Evolutionary conservation across 2,113 vertebrate genomes (phyloP), one percentile per base, ranked within the genome.

Genomic region (Callipepla californica): DNA sequence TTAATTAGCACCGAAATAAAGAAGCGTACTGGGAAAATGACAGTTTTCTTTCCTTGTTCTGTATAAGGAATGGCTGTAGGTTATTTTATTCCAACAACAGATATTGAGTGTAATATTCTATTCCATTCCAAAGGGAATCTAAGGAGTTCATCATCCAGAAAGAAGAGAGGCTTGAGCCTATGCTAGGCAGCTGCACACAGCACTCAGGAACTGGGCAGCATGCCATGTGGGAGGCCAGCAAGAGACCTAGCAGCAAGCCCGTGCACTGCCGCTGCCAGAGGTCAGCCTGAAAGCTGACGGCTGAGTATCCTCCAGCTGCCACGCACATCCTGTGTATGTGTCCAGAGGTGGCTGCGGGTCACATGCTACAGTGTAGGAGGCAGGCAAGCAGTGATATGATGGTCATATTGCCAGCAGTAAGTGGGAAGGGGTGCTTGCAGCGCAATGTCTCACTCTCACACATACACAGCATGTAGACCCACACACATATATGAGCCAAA

Each of bases 341-440:
- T 58, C 13, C 81, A 85, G 87, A 91, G 92, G 58, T 76, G 80
- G 65, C 87, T 86, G 74, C 11, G 87, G 65, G 90, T 95, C 92
- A 80, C 4, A 7, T 61, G 50, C n/a, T 2, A 4, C 58, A 83
- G 87, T 25, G 75, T 36, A 78, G 93, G 75, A 92, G 87, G 87
- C 88, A 89, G 80, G 87, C 6, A 1, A 93, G 80, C 14, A 61
- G 80, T 59, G 94, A 82, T 83, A 57, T 50, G 80, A 36, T 0
- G 4, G 36, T 95, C 74, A 77, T 50, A 62, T 69, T 1, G 16
- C 84, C 87, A 92, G 93, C 72, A 93, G 15, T 15, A 68, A 93
- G 15, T 15, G 66, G 55, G 9, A 77, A 79, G 59, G 58, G 23
- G 25, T 6, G 89, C 38, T 63, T 91, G 87, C 76, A 78, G 86